Percentiles rank a stretch among this genome's conserved stretches.
phyloP scores from a whole-genome alignment of 2,113 vertebrate species.

The Athene cunicularia region DNA sequence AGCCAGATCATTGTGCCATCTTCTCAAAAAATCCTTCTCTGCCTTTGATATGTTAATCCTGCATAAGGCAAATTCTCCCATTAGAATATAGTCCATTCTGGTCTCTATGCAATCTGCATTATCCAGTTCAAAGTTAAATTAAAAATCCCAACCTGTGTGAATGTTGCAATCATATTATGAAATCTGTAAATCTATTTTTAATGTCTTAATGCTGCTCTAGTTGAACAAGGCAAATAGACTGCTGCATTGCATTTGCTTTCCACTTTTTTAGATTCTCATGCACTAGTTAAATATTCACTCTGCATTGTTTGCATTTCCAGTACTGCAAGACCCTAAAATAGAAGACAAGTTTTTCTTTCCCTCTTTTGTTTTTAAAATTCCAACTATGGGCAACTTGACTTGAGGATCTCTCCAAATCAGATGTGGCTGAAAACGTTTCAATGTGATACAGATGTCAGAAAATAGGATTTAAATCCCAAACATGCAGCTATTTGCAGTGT shows the following conservation, averaged over 20 bases:
- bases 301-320: slow-evolving; percentile 49
- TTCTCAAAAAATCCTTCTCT: slow-evolving; percentile 16
- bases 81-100: slow-evolving; percentile 62
- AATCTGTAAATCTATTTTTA: slow-evolving; percentile 68
- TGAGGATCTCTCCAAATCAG: neutral
- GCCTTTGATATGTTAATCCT: slow-evolving; percentile 61
- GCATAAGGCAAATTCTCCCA: slow-evolving; percentile 51
- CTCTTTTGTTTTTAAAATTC: slow-evolving; percentile 42
- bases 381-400: neutral
- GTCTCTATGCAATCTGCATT: slow-evolving; percentile 38
- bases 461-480: neutral
- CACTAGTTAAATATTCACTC: slow-evolving; percentile 51
- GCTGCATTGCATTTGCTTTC: slow-evolving; percentile 25
- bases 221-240: neutral
- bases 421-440: neutral
- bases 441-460: neutral
- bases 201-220: slow-evolving; percentile 36
- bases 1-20: slow-evolving; percentile 23
- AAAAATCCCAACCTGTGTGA: slow-evolving; percentile 59
- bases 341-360: slow-evolving; percentile 46
- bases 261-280: slow-evolving; percentile 47
- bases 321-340: slow-evolving; percentile 61
- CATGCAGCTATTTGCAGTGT: neutral
- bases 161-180: slow-evolving; percentile 64
- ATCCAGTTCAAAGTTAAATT: slow-evolving; percentile 67